Conservation (phyloP, 2,797 vertebrate species). For the Liparis tanakae region DNA sequence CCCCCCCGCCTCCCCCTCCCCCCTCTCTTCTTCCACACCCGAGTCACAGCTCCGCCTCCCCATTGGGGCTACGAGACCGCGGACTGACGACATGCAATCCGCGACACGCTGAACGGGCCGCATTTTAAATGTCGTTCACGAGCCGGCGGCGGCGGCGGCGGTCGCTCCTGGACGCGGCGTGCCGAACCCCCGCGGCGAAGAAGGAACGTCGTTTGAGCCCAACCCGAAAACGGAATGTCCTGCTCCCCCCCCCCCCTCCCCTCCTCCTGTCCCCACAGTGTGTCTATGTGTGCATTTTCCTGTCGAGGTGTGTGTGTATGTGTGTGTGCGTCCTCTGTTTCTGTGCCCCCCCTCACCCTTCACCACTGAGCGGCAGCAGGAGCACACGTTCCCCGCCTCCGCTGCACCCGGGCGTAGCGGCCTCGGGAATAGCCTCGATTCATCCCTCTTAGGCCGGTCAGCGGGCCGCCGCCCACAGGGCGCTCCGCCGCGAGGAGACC, state of each 20-base stretch:
- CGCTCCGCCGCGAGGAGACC: too few relatives aligned
- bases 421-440: conserved; percentile 26
- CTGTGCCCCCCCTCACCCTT: conserved; percentile 69
- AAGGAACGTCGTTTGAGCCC: conserved; percentile 42
- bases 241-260: conserved; percentile 21
- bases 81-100: conserved; percentile 9
- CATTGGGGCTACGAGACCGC: conserved; percentile 16
- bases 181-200: conserved; percentile 18
- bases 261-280: conserved; percentile 61
- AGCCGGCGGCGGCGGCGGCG: neutral
- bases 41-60: neutral
- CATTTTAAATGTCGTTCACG: neutral
- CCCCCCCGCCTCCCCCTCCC: too few relatives aligned
- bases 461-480: neutral
- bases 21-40: neutral
- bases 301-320: conserved; percentile 77
- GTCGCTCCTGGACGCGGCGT: conserved; percentile 15
- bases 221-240: conserved; percentile 59
- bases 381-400: conserved; percentile 53
- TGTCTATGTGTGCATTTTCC: conserved; percentile 80
- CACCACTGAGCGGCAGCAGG: conserved; percentile 68
- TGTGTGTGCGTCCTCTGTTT: conserved; percentile 79
- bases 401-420: conserved; percentile 34
- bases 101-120: neutral
- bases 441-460: conserved; percentile 30